Evolutionary conservation across 2,797 vertebrate genomes (phyloP).

Genomic region (Chelmon rostratus): DNA sequence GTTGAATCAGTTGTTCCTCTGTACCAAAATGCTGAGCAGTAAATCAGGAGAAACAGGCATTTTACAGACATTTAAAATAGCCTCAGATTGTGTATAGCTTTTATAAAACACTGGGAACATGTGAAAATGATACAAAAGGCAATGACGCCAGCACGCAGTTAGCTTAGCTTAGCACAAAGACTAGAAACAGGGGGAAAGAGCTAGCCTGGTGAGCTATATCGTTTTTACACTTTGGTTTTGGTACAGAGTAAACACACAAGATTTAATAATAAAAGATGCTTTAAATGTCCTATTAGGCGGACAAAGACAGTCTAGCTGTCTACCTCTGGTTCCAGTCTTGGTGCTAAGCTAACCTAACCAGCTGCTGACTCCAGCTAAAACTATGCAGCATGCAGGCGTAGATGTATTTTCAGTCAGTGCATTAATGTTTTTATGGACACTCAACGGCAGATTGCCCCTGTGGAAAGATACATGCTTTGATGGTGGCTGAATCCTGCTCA

Average conservation of each 20-base stretch:
- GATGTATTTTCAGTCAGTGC: background rate
- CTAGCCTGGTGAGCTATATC: background rate
- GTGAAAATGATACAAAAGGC: background rate
- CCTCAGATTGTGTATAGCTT: background rate
- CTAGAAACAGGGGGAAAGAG: background rate
- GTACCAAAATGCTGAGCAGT: background rate
- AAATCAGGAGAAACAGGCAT: background rate
- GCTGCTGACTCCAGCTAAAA: background rate
- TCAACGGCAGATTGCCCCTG: background rate
- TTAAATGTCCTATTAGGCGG: background rate
- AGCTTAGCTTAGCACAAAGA: constrained; percentile 1
- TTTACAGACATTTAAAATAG: background rate
- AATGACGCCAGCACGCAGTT: too few species aligned
- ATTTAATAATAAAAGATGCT: background rate
- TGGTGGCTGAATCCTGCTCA: background rate
- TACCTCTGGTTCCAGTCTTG: background rate
- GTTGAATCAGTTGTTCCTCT: background rate
- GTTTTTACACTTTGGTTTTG: background rate
- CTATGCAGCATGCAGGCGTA: background rate
- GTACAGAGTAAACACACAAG: background rate
- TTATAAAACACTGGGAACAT: background rate
- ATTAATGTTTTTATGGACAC: background rate
- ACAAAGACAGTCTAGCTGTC: background rate
- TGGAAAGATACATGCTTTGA: background rate
- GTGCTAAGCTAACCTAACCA: constrained; percentile 3